These are phyloP conservation scores for Scyliorhinus canicula DNA, from an alignment of 2,797 vertebrate genomes.

Conservation along the genomic window DNA sequence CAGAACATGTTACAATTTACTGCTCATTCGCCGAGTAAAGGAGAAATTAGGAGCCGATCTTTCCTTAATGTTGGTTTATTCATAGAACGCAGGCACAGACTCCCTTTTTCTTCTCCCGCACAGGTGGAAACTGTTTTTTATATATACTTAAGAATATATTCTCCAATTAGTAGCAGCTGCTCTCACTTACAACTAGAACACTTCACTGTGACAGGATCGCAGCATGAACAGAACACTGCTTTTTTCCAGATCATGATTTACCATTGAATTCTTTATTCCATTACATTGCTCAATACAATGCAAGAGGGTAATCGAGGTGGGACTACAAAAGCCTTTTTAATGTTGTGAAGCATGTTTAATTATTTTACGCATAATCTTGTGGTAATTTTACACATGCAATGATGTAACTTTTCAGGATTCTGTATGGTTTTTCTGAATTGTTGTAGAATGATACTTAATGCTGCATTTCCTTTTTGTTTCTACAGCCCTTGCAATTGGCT, in stretches of 20 bases:
- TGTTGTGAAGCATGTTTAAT: neutral
- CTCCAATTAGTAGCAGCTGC: too few relatives aligned
- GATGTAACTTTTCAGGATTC: neutral
- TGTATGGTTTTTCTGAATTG: neutral
- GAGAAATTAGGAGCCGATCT: too few relatives aligned
- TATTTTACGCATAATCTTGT: neutral
- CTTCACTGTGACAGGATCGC: too few relatives aligned
- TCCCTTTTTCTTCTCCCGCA: too few relatives aligned
- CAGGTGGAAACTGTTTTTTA: neutral
- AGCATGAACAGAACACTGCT: neutral
- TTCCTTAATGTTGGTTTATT: too few relatives aligned
- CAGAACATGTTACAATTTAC: neutral
- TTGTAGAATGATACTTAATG: neutral
- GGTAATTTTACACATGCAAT: neutral
- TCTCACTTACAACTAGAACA: too few relatives aligned
- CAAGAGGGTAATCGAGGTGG: neutral
- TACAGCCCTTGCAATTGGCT: conserved; percentile 95
- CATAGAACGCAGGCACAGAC: too few relatives aligned
- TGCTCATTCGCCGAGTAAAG: too few relatives aligned
- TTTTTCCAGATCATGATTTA: neutral
- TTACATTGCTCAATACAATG: neutral
- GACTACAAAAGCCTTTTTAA: neutral
- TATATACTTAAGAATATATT: too few relatives aligned
- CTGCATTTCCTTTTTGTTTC: neutral
- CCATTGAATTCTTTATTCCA: neutral